phyloP scores from a whole-genome alignment of 2,797 vertebrate species.

The Lepilemur septentrionalis region DNA sequence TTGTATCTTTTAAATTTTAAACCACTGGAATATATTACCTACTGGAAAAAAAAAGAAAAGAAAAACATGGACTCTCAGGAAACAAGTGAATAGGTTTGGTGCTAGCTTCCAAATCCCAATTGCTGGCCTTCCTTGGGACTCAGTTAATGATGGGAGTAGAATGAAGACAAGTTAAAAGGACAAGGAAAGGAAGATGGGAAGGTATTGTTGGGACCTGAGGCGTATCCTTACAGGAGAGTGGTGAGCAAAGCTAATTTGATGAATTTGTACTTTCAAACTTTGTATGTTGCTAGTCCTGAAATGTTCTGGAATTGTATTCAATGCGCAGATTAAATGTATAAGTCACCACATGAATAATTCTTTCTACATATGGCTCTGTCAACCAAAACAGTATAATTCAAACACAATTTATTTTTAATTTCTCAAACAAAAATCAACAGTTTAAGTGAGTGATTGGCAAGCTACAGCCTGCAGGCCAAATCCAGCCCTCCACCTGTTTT shows the following conservation, averaged over 20 bases:
- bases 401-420: conserved; percentile 74
- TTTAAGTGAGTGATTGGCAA: conserved; percentile 44
- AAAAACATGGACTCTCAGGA: neutral
- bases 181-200: neutral
- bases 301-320: conserved; percentile 82
- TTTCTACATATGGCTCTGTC: conserved; percentile 75
- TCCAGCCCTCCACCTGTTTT: conserved; percentile 1
- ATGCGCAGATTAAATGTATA: conserved; percentile 79
- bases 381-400: conserved; percentile 83
- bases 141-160: neutral
- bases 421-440: conserved; percentile 64
- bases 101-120: neutral
- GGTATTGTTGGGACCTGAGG: neutral
- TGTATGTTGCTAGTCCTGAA: conserved; percentile 62
- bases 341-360: conserved; percentile 72
- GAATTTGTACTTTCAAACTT: conserved; percentile 33
- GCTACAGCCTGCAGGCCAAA: neutral
- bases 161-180: conserved; percentile 17
- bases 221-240: neutral
- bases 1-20: conserved; percentile 51
- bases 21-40: conserved; percentile 15
- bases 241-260: conserved; percentile 3
- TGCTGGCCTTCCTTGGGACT: neutral
- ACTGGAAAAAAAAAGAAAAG: neutral
- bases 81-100: neutral